Evolutionary conservation across 2,113 vertebrate species (phyloP), one percentile per base, ranked within the genome.

Genomic region (Rhinichthys klamathensis): DNA sequence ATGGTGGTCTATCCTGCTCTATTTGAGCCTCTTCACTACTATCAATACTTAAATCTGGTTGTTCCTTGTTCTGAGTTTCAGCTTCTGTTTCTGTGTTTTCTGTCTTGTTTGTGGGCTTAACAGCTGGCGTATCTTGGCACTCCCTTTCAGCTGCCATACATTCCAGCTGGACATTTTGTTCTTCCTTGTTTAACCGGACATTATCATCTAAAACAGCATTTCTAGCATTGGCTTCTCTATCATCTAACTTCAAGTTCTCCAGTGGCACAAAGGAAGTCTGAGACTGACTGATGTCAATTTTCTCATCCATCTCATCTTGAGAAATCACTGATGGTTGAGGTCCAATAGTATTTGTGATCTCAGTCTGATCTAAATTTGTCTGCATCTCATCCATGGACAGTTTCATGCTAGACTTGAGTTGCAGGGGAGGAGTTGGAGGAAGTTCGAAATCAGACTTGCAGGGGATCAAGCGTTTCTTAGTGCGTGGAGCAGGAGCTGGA

Each of bases 391-490:
- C 41, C 6, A 30, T 18, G 15, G 65, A 23, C 12, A 75, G n/a
- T 25, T 23, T 41, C 7, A 16, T n/a, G 23, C 35, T 35, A 35
- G 60, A 46, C 16, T 81, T 75, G 18, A 49, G 44, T 23, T 76
- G 72, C 25, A 58, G 46, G n/a, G 86, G 32, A 16, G 86, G 70
- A 30, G 65, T 23, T 11, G 79, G 82, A 41, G 84, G 72, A 12
- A 87, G 60, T 51, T 91, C 89, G 11, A 91, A 88, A 2, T 95
- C 93, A 0, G 86, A 51, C 0, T 88, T 69, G 18, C 85, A 84
- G 0, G 92, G 92, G 35, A 91, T 46, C 15, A 94, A 92, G 10
- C 82, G 92, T 80, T 92, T 95, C 87, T 91, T 92, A 16, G 56
- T 0, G 1, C 88, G 91, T 60, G 86, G 86, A n/a, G 76, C 61